These are phyloP conservation scores for Schizopygopsis pylzovi DNA, from an alignment of 2,797 vertebrate genomes.

Conservation along the genomic window DNA sequence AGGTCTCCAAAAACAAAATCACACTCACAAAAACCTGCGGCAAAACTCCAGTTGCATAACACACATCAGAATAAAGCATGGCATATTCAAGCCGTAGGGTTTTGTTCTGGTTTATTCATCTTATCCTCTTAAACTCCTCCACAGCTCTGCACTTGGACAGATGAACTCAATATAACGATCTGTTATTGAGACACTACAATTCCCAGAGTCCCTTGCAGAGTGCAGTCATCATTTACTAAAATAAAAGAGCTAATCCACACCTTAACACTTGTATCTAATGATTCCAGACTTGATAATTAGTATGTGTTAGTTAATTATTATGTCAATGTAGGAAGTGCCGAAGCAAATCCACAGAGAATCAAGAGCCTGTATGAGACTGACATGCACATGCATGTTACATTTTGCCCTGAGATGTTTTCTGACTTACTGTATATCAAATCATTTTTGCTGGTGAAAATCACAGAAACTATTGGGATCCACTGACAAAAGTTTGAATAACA, in stretches of 20 bases:
- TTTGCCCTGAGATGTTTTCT: not conserved
- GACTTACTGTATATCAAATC: not conserved
- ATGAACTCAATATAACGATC: not conserved
- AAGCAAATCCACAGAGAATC: not conserved
- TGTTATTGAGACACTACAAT: conserved; percentile 22
- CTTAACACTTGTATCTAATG: not conserved
- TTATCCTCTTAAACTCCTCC: conserved; percentile 26
- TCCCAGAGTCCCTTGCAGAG: conserved; percentile 30
- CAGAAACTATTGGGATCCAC: not conserved
- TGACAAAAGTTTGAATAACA: not conserved
- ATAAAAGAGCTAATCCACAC: not conserved
- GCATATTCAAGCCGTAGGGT: conserved; percentile 27
- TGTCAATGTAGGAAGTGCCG: not conserved
- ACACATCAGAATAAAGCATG: conserved; percentile 40
- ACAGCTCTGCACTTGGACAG: conserved; percentile 9
- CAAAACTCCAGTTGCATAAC: conserved; percentile 23
- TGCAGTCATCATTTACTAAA: conserved; percentile 1
- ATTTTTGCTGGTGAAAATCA: not conserved
- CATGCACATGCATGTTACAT: not conserved
- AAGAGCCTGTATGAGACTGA: not conserved
- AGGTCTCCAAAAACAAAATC: conserved; percentile 28
- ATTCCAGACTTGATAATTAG: not conserved
- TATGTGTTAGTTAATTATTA: not conserved
- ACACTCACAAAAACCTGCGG: conserved; percentile 26
- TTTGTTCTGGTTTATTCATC: conserved; percentile 30